These are phyloP conservation scores for Nomada goodeniana DNA, from an alignment of 2,888 invertebrate genomes.

Conservation along the genomic window DNA sequence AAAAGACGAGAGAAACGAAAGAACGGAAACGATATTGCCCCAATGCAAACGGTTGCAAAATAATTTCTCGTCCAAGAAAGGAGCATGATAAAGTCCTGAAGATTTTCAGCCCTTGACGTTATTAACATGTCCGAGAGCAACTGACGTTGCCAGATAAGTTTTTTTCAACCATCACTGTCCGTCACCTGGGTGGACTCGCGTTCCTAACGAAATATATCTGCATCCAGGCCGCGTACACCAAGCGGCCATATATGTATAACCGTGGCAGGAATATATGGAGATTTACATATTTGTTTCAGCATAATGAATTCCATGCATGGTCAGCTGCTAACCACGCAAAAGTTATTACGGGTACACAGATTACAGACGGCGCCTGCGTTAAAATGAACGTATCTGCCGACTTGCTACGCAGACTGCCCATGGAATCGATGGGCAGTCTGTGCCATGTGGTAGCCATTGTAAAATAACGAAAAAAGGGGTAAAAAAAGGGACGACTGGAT, in stretches of 20 bases:
- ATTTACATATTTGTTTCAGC: conserved; percentile 69
- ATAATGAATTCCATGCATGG: conserved; percentile 74
- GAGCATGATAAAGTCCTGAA: conserved; percentile 18
- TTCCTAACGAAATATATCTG: conserved; percentile 53
- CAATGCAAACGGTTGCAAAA: conserved; percentile 4
- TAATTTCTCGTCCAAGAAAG: neutral
- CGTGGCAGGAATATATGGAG: conserved; percentile 57
- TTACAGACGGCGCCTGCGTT: conserved; percentile 61
- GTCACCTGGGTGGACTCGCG: conserved; percentile 42
- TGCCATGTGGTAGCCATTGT: conserved; percentile 32
- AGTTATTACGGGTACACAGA: conserved; percentile 71
- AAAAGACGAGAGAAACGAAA: too few species aligned
- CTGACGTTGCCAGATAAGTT: conserved; percentile 57
- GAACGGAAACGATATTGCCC: neutral
- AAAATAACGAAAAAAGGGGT: conserved; percentile 25
- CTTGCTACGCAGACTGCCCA: conserved; percentile 61
- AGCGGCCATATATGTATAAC: conserved; percentile 28
- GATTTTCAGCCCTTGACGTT: conserved; percentile 54
- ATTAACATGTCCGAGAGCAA: conserved; percentile 60
- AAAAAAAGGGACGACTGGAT: conserved; percentile 4
- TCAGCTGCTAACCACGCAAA: conserved; percentile 73
- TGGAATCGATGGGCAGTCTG: conserved; percentile 50
- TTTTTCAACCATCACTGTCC: conserved; percentile 48
- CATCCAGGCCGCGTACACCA: conserved; percentile 36
- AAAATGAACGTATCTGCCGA: conserved; percentile 63